These are phyloP conservation scores for Pseudochaenichthys georgianus DNA, from an alignment of 2,797 vertebrate genomes.

Conservation along the genomic window DNA sequence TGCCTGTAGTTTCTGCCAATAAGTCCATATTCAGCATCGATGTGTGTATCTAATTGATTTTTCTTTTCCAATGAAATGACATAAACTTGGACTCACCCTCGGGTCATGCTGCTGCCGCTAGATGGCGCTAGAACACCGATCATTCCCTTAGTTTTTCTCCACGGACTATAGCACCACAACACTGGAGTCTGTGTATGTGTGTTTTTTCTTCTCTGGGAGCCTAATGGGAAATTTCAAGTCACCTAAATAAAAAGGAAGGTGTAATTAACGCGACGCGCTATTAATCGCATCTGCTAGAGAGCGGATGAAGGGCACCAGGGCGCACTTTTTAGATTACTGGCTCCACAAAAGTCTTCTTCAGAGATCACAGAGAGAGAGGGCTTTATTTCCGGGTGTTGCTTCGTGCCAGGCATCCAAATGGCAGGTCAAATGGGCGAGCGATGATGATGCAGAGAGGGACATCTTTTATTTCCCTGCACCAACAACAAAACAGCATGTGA, in stretches of 20 bases:
- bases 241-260: slow-evolving; percentile 82
- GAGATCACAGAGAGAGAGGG: slow-evolving; percentile 46
- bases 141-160: slow-evolving; percentile 21
- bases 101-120: slow-evolving; percentile 60
- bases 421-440: slow-evolving; percentile 55
- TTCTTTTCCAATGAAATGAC: background rate
- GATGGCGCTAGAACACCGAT: slow-evolving; percentile 80
- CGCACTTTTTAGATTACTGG: slow-evolving; percentile 56
- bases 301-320: slow-evolving; percentile 72
- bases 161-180: slow-evolving; percentile 42
- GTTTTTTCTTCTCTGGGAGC: slow-evolving; percentile 36
- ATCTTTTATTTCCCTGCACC: slow-evolving; percentile 9
- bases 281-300: slow-evolving; percentile 80
- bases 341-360: slow-evolving; percentile 54
- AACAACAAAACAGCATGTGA: slow-evolving; percentile 1
- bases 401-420: slow-evolving; percentile 53
- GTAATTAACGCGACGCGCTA: slow-evolving; percentile 80
- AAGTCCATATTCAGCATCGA: background rate
- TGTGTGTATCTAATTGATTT: background rate
- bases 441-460: slow-evolving; percentile 28
- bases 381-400: slow-evolving; percentile 46
- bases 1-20: background rate
- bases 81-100: slow-evolving; percentile 43
- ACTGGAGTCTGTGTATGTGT: background rate
- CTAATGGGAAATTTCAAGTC: slow-evolving; percentile 81